Evolutionary conservation across 2,797 vertebrate genomes (phyloP).

Genomic region (Denticeps clupeoides): DNA sequence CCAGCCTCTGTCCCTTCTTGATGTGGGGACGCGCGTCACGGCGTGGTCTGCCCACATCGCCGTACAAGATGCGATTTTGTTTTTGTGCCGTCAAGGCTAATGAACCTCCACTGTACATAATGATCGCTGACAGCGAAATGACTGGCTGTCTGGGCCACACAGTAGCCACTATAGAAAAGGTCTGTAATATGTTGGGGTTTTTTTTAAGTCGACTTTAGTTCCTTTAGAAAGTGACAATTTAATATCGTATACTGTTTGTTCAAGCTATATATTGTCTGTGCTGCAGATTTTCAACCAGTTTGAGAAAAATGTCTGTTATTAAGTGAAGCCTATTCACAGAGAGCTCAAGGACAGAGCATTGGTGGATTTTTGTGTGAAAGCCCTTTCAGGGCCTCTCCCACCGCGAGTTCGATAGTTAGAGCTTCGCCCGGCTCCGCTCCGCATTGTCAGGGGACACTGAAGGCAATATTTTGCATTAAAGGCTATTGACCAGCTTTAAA

Average conservation of each 20-base stretch:
- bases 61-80: not conserved
- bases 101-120: not conserved
- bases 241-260: too few relatives aligned
- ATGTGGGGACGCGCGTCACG: conserved; percentile 1
- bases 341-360: not conserved
- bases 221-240: too few relatives aligned
- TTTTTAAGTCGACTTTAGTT: too few relatives aligned
- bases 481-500: not conserved
- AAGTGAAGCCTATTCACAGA: not conserved
- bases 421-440: not conserved
- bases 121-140: not conserved
- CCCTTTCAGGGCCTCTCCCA: not conserved
- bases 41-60: not conserved
- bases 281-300: too few relatives aligned
- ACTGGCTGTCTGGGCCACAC: not conserved
- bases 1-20: not conserved
- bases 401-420: not conserved
- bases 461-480: not conserved
- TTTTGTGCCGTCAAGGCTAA: not conserved
- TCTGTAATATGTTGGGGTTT: too few relatives aligned
- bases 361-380: not conserved
- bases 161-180: too few relatives aligned
- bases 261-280: too few relatives aligned
- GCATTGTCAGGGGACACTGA: not conserved
- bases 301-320: not conserved